Evolutionary conservation across 1,140 invertebrate species (phyloP).

Genomic region (Papilio polytes): DNA sequence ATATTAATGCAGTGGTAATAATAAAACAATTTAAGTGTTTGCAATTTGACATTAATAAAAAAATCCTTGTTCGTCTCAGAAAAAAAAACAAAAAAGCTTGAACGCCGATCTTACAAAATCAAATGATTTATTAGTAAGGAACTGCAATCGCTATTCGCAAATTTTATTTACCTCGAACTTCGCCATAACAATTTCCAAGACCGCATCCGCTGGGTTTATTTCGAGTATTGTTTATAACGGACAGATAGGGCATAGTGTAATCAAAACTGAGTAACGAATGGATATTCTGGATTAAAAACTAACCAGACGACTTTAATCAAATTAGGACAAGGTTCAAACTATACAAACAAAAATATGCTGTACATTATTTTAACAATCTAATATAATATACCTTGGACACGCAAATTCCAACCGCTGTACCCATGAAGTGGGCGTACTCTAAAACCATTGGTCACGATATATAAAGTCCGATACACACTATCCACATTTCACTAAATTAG

Average conservation of each 20-base stretch:
- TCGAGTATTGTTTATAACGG: not conserved
- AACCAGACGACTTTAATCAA: not conserved
- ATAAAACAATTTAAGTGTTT: not conserved
- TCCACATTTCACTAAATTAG: not conserved
- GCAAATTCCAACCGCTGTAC: slow-evolving; percentile 15
- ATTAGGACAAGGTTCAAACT: slow-evolving; percentile 31
- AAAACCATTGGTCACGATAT: slow-evolving; percentile 15
- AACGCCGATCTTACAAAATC: not conserved
- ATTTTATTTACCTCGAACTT: not conserved
- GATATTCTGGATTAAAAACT: not conserved
- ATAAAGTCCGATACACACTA: slow-evolving; percentile 21
- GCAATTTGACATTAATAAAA: too few relatives aligned
- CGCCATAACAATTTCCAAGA: not conserved
- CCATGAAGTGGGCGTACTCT: slow-evolving; percentile 17
- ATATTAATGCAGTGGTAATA: not conserved
- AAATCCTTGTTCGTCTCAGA: not conserved
- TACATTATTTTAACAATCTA: slow-evolving; percentile 19
- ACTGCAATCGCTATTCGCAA: not conserved
- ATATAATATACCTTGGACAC: slow-evolving; percentile 28
- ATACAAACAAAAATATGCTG: not conserved
- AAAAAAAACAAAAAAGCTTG: not conserved
- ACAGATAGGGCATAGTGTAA: not conserved
- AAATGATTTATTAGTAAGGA: not conserved
- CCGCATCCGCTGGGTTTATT: not conserved
- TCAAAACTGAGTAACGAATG: not conserved